A percentile compares a stretch with the other conserved stretches of the same genome.
These are phyloP conservation scores for Hemitrygon akajei DNA, from an alignment of 2,797 vertebrate genomes.

Conservation along the genomic window DNA sequence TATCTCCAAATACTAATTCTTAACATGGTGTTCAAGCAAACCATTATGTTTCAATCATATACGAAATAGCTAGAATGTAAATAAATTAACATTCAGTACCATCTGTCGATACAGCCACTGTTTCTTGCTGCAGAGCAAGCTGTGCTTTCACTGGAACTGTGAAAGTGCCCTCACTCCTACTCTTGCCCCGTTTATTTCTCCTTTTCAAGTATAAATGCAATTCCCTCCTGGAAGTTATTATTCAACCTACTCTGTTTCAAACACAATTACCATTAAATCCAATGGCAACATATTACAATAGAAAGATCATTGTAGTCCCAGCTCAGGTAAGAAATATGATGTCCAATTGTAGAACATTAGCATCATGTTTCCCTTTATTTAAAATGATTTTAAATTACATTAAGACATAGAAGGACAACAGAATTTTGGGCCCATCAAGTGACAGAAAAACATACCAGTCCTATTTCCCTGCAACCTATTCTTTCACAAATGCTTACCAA, in stretches of 20 bases:
- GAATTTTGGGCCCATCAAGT: no score
- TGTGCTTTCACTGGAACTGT: neutral
- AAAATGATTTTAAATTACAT: no score
- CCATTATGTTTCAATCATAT: neutral
- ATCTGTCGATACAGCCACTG: neutral
- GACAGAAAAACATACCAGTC: no score
- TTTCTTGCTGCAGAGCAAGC: neutral
- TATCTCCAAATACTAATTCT: neutral
- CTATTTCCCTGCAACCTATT: no score
- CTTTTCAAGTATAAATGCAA: neutral
- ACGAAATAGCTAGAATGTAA: neutral
- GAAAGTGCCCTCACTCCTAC: neutral
- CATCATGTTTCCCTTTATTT: neutral
- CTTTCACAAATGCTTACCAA: no score
- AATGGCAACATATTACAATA: neutral
- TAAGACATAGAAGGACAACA: no score
- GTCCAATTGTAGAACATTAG: neutral
- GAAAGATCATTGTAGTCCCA: neutral
- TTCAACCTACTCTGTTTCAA: neutral
- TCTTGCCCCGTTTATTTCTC: neutral
- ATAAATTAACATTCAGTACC: neutral
- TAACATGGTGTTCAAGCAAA: neutral
- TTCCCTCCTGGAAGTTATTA: neutral
- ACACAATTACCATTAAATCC: neutral
- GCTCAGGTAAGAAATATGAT: no score